Conservation (phyloP, 2,888 invertebrate species). For the Oeneis ivallda region DNA sequence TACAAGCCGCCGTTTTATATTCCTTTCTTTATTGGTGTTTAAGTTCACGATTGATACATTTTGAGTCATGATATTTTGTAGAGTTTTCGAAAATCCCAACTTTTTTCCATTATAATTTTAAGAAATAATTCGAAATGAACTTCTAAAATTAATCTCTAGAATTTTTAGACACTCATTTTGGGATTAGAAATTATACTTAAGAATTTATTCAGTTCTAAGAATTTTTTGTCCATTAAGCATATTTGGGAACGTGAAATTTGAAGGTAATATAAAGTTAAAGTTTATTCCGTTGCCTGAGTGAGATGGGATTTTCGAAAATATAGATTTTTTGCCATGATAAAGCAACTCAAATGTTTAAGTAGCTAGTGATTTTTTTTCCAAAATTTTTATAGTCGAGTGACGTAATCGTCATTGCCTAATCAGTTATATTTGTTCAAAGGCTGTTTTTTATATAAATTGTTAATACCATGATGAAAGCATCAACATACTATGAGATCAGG, state of each 20-base stretch:
- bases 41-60: not conserved
- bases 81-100: not conserved
- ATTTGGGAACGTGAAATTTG: no score
- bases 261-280: not conserved
- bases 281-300: not conserved
- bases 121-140: not conserved
- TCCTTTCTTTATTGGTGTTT: not conserved
- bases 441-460: conserved; percentile 1
- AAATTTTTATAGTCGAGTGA: conserved; percentile 48
- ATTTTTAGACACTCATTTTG: no score
- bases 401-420: conserved; percentile 41
- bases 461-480: conserved; percentile 7
- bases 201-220: not conserved
- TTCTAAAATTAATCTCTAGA: no score
- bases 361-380: conserved; percentile 31
- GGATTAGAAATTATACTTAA: no score
- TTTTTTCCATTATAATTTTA: not conserved
- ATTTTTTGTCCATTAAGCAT: no score
- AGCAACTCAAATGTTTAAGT: conserved; percentile 21
- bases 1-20: not conserved
- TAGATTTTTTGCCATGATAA: conserved; percentile 8
- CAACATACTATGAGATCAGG: not conserved
- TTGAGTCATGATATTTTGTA: not conserved
- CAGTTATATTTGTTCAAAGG: not conserved
- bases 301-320: conserved; percentile 10